Evolutionary conservation across 2,888 invertebrate genomes (phyloP).

Genomic region (Hesperia comma): DNA sequence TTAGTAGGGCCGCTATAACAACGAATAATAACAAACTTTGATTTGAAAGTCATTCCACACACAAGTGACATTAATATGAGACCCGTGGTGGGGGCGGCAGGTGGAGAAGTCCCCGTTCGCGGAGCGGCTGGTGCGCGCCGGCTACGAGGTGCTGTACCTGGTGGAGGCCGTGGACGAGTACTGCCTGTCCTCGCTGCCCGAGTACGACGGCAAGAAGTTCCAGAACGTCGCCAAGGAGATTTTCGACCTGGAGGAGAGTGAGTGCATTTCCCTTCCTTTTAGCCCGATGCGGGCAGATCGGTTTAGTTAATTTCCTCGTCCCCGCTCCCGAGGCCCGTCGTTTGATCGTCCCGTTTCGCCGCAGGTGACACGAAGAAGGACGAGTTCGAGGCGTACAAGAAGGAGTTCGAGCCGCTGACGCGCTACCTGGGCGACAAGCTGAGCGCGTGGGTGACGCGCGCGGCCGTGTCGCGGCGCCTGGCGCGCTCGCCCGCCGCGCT

Average conservation of each 20-base stretch:
- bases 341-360: too few species aligned
- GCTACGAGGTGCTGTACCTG: slow-evolving; percentile 97
- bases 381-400: slow-evolving; percentile 89
- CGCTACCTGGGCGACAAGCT: slow-evolving; percentile 95
- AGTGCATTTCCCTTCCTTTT: slow-evolving; percentile 42
- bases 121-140: slow-evolving; percentile 95
- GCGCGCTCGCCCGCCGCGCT: slow-evolving; percentile 97
- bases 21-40: too few species aligned
- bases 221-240: slow-evolving; percentile 99
- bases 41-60: too few species aligned
- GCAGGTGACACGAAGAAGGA: slow-evolving; percentile 87
- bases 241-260: slow-evolving; percentile 91
- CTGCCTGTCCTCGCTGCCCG: slow-evolving; percentile 96
- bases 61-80: too few species aligned
- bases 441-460: slow-evolving; percentile 90
- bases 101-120: slow-evolving; percentile 97
- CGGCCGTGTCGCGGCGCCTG: slow-evolving; percentile 93
- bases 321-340: too few species aligned
- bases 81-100: too few species aligned
- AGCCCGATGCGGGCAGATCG: too few species aligned
- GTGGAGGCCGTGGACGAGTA: slow-evolving; percentile 99
- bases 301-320: too few species aligned
- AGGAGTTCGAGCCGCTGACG: slow-evolving; percentile 93
- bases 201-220: slow-evolving; percentile 99
- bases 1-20: too few species aligned